Base-by-base conservation (phyloP, 1,140 invertebrate species). In the Triops longicaudatus region DNA sequence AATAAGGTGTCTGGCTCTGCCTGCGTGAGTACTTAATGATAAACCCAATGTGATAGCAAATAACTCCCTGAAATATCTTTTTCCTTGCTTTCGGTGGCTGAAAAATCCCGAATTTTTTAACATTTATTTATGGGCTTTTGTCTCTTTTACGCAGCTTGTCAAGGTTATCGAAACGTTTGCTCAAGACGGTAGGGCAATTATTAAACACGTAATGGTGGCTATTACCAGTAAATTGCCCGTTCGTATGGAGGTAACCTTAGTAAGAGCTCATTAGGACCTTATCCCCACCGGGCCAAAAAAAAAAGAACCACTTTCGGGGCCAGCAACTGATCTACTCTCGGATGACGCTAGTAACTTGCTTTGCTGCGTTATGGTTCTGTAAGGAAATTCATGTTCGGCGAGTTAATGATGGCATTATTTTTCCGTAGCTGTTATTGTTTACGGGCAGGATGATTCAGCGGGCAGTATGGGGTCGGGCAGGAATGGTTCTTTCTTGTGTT, bases 311-410 rank as follows among this genome's bases (percentile, higher is more conserved):
- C 42, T 22, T 75, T 44, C 26, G 37, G 26, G 5, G 17, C 50
- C 41, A 14, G 27, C 50, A 50, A 11, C 26, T 44, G 17, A 50
- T 75, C 42, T 75, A 42, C 43, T 41, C 43, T 43, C 31, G 37
- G 74, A 75, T 44, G 74, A 75, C 42, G 63, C 63, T 11, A 42
- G 74, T 75, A 43, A 42, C 74, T 63, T 63, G 43, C 42, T 28
- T 74, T 75, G 26, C 26, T 50, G 17, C n/a, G 41, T 63, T 63
- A 63, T 63, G 50, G 50, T 63, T 63, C 10, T 63, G 50, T 22
- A 63, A 63, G 50, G 50, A 63, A 63, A 63, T 63, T 63, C 50
- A 63, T 63, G 50, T 63, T 63, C 50, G 50, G 50, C 50, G 50
- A 63, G 50, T 63, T 63, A 63, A 63, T 63, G 50, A 63, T 63